A percentile compares a stretch with the other conserved stretches of the same genome.
Evolutionary conservation across 2,113 vertebrate genomes (phyloP).

Genomic region (Centrocercus urophasianus): DNA sequence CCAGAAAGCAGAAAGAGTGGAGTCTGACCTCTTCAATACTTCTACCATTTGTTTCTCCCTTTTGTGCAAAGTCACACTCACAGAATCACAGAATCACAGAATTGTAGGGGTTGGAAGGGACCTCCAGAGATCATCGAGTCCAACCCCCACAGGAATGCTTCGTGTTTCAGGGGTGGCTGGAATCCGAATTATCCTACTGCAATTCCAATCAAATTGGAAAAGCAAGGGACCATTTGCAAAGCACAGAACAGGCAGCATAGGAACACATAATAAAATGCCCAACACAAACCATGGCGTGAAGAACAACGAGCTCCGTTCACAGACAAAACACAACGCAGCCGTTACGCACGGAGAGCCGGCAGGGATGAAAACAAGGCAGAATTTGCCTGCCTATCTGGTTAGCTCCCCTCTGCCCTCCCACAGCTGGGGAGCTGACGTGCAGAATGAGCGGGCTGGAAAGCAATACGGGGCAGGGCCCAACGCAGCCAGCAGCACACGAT

Average conservation of each 20-base stretch:
- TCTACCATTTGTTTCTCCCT: neutral
- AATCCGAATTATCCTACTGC: neutral
- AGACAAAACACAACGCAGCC: neutral
- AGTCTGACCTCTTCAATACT: neutral
- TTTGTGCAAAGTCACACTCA: neutral
- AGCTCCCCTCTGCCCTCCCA: neutral
- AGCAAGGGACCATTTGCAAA: neutral
- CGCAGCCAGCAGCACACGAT: neutral
- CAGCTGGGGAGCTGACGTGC: neutral
- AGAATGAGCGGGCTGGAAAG: neutral
- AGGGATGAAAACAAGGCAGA: accelerated
- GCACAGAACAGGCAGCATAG: neutral
- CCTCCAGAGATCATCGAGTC: too few relatives aligned
- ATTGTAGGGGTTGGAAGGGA: too few relatives aligned
- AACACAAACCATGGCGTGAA: neutral
- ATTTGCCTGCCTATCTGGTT: accelerated
- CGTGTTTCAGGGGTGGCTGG: neutral
- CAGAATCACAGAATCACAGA: neutral
- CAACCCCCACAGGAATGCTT: neutral
- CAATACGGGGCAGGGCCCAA: neutral
- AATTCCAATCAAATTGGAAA: neutral
- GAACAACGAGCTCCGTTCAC: neutral
- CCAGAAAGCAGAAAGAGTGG: neutral
- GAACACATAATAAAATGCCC: accelerated
- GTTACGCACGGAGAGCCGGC: accelerated